Conservation (phyloP, 2,797 vertebrate genomes). For the Luscinia luscinia region DNA sequence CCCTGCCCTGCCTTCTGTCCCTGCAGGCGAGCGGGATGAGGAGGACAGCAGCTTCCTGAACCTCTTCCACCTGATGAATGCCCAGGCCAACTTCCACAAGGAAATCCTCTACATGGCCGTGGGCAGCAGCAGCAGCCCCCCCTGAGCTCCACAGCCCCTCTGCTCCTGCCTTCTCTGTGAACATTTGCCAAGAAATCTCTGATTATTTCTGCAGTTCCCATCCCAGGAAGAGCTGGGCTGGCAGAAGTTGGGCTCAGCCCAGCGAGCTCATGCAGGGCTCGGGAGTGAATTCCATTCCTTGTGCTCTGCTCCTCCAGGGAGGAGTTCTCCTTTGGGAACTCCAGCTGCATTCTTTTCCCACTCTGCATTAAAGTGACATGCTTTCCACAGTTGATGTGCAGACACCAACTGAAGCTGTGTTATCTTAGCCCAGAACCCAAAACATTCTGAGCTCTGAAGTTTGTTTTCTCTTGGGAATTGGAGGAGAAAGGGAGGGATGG, state of each 20-base stretch:
- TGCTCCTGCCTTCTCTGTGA: background rate
- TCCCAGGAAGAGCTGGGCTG: background rate
- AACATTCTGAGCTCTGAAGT: background rate
- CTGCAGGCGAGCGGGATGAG: constrained; percentile 68
- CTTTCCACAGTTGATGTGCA: background rate
- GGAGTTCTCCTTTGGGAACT: background rate
- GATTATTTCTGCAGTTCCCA: background rate
- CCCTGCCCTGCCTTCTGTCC: background rate
- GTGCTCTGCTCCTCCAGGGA: background rate
- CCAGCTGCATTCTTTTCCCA: background rate
- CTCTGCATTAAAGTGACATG: background rate
- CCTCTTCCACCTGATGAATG: constrained; percentile 84
- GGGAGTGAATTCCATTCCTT: background rate
- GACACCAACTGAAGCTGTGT: background rate
- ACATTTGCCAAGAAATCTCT: background rate
- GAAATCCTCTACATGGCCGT: constrained; percentile 81
- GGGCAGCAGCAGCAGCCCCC: background rate
- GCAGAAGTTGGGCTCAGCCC: background rate
- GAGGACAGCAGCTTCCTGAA: constrained; percentile 80
- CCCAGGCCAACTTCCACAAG: constrained; percentile 87
- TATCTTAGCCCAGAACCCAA: background rate
- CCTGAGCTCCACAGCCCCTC: constrained; percentile 19
- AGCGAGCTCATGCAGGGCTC: background rate
- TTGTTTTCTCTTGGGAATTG: background rate
- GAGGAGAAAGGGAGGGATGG: background rate